phyloP scores from a whole-genome alignment of 37 sponge, comb jelly and placozoan species.

The Cladorhizidae sp. region DNA sequence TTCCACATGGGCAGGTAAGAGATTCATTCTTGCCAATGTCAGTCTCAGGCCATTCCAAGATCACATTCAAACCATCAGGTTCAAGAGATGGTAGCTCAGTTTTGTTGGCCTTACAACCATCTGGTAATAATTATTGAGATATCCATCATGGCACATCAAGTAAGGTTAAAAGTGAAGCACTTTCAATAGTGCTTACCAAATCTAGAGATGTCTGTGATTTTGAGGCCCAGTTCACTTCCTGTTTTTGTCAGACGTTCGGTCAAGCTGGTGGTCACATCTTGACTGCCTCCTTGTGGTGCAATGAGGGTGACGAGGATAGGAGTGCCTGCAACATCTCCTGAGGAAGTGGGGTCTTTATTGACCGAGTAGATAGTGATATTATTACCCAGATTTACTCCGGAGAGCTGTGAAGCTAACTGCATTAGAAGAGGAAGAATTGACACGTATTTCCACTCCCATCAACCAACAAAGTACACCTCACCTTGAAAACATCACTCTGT shows the following conservation, averaged over 20 bases:
- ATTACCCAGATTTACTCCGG: background rate
- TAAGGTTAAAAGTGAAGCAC: background rate
- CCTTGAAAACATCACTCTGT: background rate
- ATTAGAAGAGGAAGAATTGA: too few relatives aligned
- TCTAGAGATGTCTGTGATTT: background rate
- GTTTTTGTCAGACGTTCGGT: background rate
- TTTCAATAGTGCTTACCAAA: background rate
- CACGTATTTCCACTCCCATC: too few relatives aligned
- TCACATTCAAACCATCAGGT: background rate
- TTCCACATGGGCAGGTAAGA: constrained; percentile 50
- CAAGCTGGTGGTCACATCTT: background rate
- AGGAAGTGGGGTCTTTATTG: background rate
- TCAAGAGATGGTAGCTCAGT: constrained; percentile 12
- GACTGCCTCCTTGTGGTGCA: background rate
- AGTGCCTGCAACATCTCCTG: background rate
- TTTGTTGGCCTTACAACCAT: constrained; percentile 22
- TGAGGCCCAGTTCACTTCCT: background rate
- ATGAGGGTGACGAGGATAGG: background rate
- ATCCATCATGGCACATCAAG: background rate
- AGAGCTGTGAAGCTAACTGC: background rate
- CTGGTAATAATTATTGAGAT: constrained; percentile 9
- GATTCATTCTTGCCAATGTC: constrained; percentile 15
- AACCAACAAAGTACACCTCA: background rate
- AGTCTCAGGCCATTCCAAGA: constrained; percentile 46
- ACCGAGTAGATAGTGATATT: background rate